A percentile compares a stretch with the other conserved stretches of the same genome.
Evolutionary conservation across 2,888 invertebrate species (phyloP).

Genomic region (Melanotus villosus): DNA sequence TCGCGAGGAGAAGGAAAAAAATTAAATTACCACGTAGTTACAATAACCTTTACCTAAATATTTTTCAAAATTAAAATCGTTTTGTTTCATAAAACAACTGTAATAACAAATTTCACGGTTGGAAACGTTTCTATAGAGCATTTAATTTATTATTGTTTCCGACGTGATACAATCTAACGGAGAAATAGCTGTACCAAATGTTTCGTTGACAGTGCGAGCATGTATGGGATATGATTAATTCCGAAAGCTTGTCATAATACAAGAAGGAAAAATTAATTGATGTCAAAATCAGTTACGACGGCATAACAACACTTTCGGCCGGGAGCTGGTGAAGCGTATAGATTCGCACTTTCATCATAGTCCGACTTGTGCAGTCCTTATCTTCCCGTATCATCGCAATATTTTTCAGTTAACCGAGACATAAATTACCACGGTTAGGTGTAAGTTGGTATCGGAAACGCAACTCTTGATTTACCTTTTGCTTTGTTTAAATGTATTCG

Average conservation of each 20-base stretch:
- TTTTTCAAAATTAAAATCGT: constrained; percentile 11
- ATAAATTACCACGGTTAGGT: constrained; percentile 7
- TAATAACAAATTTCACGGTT: constrained; percentile 40
- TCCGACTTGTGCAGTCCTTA: constrained; percentile 27
- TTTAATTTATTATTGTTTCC: constrained; percentile 44
- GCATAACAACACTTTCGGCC: constrained; percentile 43
- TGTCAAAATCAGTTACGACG: constrained; percentile 49
- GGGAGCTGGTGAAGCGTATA: constrained; percentile 45
- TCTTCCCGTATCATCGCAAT: constrained; percentile 15
- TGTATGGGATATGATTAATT: constrained; percentile 46
- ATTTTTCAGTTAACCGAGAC: constrained; percentile 24
- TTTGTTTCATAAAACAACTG: constrained; percentile 35
- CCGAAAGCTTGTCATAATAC: constrained; percentile 50
- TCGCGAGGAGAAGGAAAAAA: neutral
- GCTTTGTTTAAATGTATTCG: constrained; percentile 14
- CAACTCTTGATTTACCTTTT: constrained; percentile 16
- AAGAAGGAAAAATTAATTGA: constrained; percentile 50
- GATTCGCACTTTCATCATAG: constrained; percentile 34
- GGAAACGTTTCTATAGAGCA: constrained; percentile 38
- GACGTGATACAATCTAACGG: constrained; percentile 43
- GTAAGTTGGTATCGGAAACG: constrained; percentile 14
- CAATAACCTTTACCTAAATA: neutral
- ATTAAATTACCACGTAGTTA: too few relatives aligned
- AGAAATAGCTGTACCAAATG: constrained; percentile 42
- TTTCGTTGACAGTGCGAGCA: constrained; percentile 41